Base-by-base conservation (phyloP, 1,140 invertebrate species). In the Micrasema longulum region DNA sequence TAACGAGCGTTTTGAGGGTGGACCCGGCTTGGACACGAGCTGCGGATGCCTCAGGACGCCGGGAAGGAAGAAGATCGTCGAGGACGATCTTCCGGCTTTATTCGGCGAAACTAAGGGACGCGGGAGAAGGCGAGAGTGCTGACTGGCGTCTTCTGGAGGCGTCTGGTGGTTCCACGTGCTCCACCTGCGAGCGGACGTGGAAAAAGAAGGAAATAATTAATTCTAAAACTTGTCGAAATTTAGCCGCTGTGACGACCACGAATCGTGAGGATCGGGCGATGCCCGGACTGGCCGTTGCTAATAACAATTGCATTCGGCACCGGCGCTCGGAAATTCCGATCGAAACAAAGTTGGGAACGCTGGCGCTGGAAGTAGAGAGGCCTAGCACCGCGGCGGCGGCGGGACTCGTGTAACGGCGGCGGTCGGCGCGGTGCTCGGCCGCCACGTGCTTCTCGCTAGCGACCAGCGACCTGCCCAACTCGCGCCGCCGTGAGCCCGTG, bases 381-480 rank as follows among this genome's bases (percentile, higher is more conserved):
- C 71, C 68, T 67, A 69, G 68, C 70, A 50, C 18, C 26, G 73
- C 45, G 64, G 72, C 70, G 64, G 71, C 45, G 45, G 52, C 38
- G 50, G 48, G 64, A 71, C 50, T 38, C 45, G 41, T 50, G 48
- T 66, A 57, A 72, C 79, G 79, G 77, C 77, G 77, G 78, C 70
- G 36, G 38, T 52, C 65, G 48, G 76, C 80, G 52, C 75, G 79
- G 81, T 84, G 76, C 77, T 70, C 78, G 77, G 81, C 82, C 82
- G 79, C 81, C 82, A 84, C 82, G 82, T 82, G 82, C 74, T 76
- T 66, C 76, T 65, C 52, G 70, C 64, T 80, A 77, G 78, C 78
- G 80, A 81, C 77, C 80, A 78, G 79, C 81, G 82, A 83, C 81
- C 82, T 84, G 81, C 79, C 77, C 81, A 83, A 83, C 80, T 76